These are phyloP conservation scores for Eurytoma adleriae DNA, from an alignment of 2,888 invertebrate species.

Conservation along the genomic window DNA sequence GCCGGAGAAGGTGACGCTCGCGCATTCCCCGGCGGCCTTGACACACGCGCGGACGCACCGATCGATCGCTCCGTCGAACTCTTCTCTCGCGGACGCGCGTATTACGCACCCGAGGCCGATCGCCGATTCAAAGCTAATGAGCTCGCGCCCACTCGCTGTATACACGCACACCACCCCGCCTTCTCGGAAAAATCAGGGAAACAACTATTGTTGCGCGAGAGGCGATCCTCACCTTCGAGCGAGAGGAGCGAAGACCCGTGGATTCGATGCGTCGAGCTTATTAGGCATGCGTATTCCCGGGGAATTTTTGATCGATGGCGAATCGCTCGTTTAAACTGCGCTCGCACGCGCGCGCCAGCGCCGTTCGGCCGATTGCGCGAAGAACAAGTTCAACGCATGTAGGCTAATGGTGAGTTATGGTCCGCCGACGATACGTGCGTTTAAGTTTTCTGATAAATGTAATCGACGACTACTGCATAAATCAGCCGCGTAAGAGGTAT, in stretches of 20 bases:
- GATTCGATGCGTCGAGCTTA: too few species aligned
- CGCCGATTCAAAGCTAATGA: not conserved
- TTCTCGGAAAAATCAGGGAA: too few species aligned
- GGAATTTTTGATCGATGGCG: too few species aligned
- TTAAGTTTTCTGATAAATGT: conserved; percentile 4
- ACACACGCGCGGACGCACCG: conserved; percentile 10
- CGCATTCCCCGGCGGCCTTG: conserved; percentile 11
- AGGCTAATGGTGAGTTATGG: conserved; percentile 12
- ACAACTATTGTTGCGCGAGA: too few species aligned
- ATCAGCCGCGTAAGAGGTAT: not conserved
- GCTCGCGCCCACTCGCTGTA: not conserved
- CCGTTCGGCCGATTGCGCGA: too few species aligned
- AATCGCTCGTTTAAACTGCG: too few species aligned
- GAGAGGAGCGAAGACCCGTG: too few species aligned
- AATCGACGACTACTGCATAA: conserved; percentile 12
- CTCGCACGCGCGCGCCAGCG: too few species aligned
- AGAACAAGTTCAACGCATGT: conserved; percentile 8
- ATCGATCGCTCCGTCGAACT: conserved; percentile 7
- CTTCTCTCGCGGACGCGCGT: too few species aligned
- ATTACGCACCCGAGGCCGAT: not conserved
- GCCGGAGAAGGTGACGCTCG: not conserved
- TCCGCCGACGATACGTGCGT: not conserved
- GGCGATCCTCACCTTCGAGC: too few species aligned
- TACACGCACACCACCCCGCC: too few species aligned
- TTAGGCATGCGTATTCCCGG: too few species aligned